Base-by-base conservation (phyloP, 1,140 invertebrate species). In the Hypsibius dujardini region DNA sequence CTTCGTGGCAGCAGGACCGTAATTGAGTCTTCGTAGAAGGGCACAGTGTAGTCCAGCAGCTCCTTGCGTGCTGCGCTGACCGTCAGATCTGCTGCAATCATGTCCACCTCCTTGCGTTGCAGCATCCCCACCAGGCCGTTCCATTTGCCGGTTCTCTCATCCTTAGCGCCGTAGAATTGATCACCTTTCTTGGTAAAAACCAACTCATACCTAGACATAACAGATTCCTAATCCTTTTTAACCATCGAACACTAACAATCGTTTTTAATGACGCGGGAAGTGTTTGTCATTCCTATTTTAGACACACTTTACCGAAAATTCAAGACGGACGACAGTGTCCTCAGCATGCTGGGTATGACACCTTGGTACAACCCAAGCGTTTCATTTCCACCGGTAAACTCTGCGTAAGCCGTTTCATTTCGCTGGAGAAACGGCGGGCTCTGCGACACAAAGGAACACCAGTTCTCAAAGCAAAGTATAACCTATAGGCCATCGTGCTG, bases 121-220 rank as follows among this genome's bases (percentile, higher is more conserved):
- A 72, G 56, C 71, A 72, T 72, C n/a, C 71, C 71, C 14, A 72
- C 59, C 56, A 72, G 46, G 1, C 71, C 71, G 2, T 45, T 72
- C 71, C 71, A 72, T 1, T 1, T 1, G 69, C 56, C 70, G 69
- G 46, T 56, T 56, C n/a, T 56, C 7, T 56, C 50, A 7, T 7
- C 50, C 50, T n/a, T n/a, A n/a, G 50, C n/a, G 7, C 50, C 50
- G n/a, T 56, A 56, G 50, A 7, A 56, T n/a, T 56, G 50, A 56
- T 56, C 50, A 7, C 50, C 50, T 56, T 7, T 7, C 50, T 56
- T 56, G 50, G 7, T 7, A n/a, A 56, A 56, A 7, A 56, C 50
- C 50, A 56, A 56, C 50, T 56, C 50, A n/a, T 56, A 56, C 50
- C 50, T 56, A 56, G n/a, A n/a, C n/a, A 56, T 56, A 7, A 7